phyloP scores from a whole-genome alignment of 2,113 vertebrate species.

The Arizona elegans region DNA sequence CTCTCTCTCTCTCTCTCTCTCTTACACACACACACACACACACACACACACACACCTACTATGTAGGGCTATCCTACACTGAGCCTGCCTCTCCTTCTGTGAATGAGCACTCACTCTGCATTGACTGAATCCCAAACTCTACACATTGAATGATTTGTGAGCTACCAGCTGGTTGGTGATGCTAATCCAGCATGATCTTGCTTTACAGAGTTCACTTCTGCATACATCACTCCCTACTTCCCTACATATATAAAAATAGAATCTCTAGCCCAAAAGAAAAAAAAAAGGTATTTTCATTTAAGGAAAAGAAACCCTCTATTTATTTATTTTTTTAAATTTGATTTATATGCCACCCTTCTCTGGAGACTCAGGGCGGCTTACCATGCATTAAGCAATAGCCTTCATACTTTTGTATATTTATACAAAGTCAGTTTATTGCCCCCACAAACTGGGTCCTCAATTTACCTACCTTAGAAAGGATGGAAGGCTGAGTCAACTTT shows the following conservation, averaged over 20 bases:
- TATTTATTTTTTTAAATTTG: no score
- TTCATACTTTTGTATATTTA: no score
- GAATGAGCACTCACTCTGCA: not conserved
- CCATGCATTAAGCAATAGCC: no score
- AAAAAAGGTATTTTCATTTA: not conserved
- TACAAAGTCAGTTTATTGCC: no score
- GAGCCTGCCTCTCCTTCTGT: not conserved
- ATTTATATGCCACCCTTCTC: no score
- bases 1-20: no score
- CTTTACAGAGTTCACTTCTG: slow-evolving; percentile 24
- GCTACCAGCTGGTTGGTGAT: not conserved
- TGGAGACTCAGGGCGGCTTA: no score
- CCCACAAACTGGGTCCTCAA: no score
- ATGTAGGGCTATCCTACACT: not conserved
- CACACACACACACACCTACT: not conserved
- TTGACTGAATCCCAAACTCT: not conserved
- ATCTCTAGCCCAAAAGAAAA: not conserved
- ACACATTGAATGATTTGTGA: not conserved
- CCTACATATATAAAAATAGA: not conserved
- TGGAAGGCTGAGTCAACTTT: no score
- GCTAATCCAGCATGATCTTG: not conserved
- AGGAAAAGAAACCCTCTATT: slow-evolving; percentile 7
- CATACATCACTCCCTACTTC: not conserved
- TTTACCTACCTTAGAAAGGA: no score
- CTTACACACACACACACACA: not conserved